Evolutionary conservation across 1,140 invertebrate species (phyloP), one percentile per base, ranked within the genome.

Genomic region (Orchesella cincta): DNA sequence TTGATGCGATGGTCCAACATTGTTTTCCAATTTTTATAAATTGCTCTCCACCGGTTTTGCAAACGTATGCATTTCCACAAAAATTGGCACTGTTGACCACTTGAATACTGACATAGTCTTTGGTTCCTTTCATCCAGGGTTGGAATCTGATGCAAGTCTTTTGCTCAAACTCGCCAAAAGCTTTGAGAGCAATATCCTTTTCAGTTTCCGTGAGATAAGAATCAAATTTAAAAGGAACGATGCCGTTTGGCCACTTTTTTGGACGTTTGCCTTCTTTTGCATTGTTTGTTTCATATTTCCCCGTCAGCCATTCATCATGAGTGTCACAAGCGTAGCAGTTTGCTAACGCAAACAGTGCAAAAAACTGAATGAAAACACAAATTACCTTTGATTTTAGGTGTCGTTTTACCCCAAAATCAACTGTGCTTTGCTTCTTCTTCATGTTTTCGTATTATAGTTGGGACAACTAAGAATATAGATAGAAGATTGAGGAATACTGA

Each of bases 71-170:
- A 57, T 18, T 29, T 2, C 67, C 67, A 16, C 29, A 36, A 36
- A 29, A 16, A 26, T 71, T 71, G 26, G 16, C 67, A 23, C 31
- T 29, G 18, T 36, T 3, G n/a, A n/a, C n/a, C n/a, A n/a, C n/a
- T 23, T 71, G 16, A 28, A 71, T 71, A 29, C 8, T 16, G 31
- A 71, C 67, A 23, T 71, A 71, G 29, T 8, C 8, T 12, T 2
- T 71, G 23, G 16, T 29, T 12, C 18, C 18, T 36, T 8, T 8
- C 2, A 29, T 8, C 8, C 34, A 18, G 12, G 67, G 67, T 5
- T 28, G 12, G 31, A 71, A 71, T 28, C 29, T 16, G 31, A 71
- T 71, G 67, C 67, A 71, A 12, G 67, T 71, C 31, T 71, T 71
- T 5, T 18, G 8, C 23, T 12, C 3, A 36, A 71, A 28, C 16